Evolutionary conservation across 2,888 invertebrate species (phyloP).

Genomic region (Cephus rjabovi): DNA sequence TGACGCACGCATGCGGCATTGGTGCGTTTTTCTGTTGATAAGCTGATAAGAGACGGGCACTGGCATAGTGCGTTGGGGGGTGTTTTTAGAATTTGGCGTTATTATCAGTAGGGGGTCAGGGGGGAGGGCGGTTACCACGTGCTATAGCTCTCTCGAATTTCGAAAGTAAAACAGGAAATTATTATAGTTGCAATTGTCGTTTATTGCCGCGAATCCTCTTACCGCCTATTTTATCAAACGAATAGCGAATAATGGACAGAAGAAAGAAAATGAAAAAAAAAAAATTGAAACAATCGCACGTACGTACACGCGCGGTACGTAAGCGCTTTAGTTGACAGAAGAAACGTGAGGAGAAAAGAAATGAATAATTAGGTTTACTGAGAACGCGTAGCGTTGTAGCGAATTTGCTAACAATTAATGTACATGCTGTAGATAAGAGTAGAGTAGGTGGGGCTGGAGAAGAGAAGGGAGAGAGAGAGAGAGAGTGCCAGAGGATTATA

Average conservation of each 20-base stretch:
- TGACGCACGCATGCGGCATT: background rate
- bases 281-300: constrained; percentile 35
- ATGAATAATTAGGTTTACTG: background rate
- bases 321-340: background rate
- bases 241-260: background rate
- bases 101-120: background rate
- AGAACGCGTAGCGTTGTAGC: constrained; percentile 8
- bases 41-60: background rate
- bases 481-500: constrained; percentile 8
- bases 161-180: background rate
- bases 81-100: background rate
- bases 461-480: constrained; percentile 15
- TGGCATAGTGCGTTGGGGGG: background rate
- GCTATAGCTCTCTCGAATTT: background rate
- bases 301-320: constrained; percentile 29
- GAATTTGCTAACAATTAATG: constrained; percentile 9
- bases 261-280: constrained; percentile 19
- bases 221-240: background rate
- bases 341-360: background rate
- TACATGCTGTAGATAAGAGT: constrained; percentile 10
- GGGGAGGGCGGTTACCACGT: background rate
- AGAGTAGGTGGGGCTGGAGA: constrained; percentile 6
- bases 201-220: background rate
- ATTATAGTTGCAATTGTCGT: background rate
- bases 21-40: background rate